phyloP scores from a whole-genome alignment of 92 coral and sea anemone species.

The Parazoanthus darwini region DNA sequence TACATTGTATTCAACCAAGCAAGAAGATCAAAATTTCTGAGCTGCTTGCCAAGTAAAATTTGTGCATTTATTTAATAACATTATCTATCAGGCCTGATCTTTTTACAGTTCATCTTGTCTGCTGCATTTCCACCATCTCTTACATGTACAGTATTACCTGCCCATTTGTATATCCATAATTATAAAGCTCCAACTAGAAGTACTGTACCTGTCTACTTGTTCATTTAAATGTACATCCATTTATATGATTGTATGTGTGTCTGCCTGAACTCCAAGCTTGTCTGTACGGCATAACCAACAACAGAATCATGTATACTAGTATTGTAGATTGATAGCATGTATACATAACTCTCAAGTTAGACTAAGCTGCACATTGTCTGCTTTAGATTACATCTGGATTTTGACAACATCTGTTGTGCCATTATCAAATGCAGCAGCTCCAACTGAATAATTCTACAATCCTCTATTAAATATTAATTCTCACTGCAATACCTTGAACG shows the following conservation, averaged over 20 bases:
- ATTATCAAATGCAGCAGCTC: not conserved
- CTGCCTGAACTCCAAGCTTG: not conserved
- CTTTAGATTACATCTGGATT: not conserved
- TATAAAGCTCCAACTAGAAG: too few relatives aligned
- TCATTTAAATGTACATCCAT: too few relatives aligned
- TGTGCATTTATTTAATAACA: too few relatives aligned
- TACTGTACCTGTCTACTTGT: too few relatives aligned
- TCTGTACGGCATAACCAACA: not conserved
- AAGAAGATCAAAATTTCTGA: not conserved
- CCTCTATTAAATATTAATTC: too few relatives aligned
- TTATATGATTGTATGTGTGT: not conserved
- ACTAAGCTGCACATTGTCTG: too few relatives aligned
- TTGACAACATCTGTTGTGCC: too few relatives aligned
- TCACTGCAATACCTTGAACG: conserved; percentile 61
- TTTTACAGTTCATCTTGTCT: too few relatives aligned
- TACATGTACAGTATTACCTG: not conserved
- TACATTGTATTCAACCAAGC: too few relatives aligned
- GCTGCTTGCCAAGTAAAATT: not conserved
- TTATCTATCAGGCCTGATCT: not conserved
- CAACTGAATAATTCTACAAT: not conserved
- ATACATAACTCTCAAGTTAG: not conserved
- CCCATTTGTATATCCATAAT: not conserved
- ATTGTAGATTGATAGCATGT: not conserved
- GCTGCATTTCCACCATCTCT: not conserved
- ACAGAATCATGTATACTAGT: too few relatives aligned